Evolutionary conservation across 2,888 invertebrate genomes (phyloP).

Genomic region (Orgyia antiqua): DNA sequence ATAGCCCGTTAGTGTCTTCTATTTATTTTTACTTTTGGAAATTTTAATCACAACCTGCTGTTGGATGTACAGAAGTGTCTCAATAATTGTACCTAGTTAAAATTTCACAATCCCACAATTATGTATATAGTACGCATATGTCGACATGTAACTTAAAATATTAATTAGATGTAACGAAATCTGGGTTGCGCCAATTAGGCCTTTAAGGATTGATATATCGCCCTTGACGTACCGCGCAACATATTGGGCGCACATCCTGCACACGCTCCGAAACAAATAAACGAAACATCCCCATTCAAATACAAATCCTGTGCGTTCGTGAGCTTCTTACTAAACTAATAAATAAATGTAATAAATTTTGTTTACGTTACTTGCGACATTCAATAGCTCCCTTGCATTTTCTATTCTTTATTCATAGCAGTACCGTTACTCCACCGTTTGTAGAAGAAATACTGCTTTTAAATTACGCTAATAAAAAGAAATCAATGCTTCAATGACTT

Average conservation of each 20-base stretch:
- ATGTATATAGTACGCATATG: too few species aligned
- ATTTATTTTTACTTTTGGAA: too few species aligned
- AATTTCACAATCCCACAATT: too few species aligned
- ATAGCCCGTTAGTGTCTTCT: too few species aligned
- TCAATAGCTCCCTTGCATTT: slow-evolving; percentile 35
- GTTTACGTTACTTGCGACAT: slow-evolving; percentile 55
- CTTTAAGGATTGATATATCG: slow-evolving; percentile 58
- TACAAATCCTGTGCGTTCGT: slow-evolving; percentile 56
- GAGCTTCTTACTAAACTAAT: slow-evolving; percentile 65
- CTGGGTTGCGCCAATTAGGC: slow-evolving; percentile 49
- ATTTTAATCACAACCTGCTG: too few species aligned
- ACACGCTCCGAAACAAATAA: slow-evolving; percentile 60
- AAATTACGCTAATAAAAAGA: background rate
- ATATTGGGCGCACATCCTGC: slow-evolving; percentile 63
- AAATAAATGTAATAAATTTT: slow-evolving; percentile 68
- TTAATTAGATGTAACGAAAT: slow-evolving; percentile 40
- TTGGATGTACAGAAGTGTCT: too few species aligned
- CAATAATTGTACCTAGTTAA: too few species aligned
- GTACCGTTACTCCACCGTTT: background rate
- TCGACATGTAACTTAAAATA: too few species aligned
- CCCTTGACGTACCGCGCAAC: slow-evolving; percentile 45
- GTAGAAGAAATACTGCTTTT: background rate
- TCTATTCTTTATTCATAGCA: slow-evolving; percentile 12
- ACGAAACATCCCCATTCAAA: slow-evolving; percentile 55
- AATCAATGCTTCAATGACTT: background rate